Conservation (phyloP, 2,888 invertebrate genomes). For the Phymatocera aterrima region DNA sequence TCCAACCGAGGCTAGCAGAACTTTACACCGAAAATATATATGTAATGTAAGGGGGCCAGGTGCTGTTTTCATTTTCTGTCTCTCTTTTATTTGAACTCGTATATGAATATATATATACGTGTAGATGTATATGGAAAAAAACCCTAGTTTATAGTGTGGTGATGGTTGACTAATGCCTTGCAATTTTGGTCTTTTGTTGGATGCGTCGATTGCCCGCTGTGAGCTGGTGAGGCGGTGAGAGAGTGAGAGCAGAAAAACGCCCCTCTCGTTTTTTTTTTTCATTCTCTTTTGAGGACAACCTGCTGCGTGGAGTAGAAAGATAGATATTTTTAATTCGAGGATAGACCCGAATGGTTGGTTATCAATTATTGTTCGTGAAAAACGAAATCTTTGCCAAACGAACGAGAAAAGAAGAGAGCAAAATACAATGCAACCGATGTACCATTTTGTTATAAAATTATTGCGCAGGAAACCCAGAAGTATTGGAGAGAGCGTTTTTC, state of each 20-base stretch:
- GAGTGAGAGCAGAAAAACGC: slow-evolving; percentile 29
- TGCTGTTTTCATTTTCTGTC: not conserved
- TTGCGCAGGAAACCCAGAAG: too few relatives aligned
- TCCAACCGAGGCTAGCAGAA: not conserved
- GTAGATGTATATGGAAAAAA: too few relatives aligned
- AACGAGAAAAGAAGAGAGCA: too few relatives aligned
- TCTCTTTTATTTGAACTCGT: not conserved
- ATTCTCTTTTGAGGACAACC: slow-evolving; percentile 15
- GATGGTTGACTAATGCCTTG: slow-evolving; percentile 66
- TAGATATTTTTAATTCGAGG: not conserved
- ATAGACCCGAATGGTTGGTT: not conserved
- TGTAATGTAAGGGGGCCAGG: slow-evolving; percentile 49
- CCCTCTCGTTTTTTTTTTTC: not conserved
- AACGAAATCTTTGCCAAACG: too few relatives aligned
- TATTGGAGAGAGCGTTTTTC: too few relatives aligned
- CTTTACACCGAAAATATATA: slow-evolving; percentile 57
- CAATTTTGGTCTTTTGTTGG: slow-evolving; percentile 63
- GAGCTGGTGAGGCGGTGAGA: slow-evolving; percentile 9
- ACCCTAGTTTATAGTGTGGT: slow-evolving; percentile 60
- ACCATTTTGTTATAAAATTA: too few relatives aligned
- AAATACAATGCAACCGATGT: too few relatives aligned
- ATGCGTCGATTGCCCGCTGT: slow-evolving; percentile 49
- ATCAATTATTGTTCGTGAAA: too few relatives aligned
- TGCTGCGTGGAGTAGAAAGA: slow-evolving; percentile 6
- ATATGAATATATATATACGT: too few relatives aligned